phyloP scores from a whole-genome alignment of 92 coral and sea anemone species.

The Porites divaricata region DNA sequence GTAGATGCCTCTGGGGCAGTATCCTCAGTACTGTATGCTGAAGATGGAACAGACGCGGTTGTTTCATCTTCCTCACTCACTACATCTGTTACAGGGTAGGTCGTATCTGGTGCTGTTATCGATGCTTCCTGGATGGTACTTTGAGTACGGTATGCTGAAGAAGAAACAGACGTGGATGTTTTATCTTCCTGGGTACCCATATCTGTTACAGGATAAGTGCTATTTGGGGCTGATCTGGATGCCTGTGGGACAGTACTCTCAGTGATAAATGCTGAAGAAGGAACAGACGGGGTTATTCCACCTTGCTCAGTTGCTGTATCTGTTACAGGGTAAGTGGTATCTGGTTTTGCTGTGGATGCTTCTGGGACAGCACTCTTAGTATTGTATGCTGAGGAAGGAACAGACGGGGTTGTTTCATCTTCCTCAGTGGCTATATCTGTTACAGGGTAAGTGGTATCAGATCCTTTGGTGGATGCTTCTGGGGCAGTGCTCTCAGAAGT shows the following conservation, averaged over 20 bases:
- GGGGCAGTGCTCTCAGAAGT: neutral
- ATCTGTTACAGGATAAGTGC: neutral
- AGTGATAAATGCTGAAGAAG: too few species aligned
- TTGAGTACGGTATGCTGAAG: neutral
- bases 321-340: neutral
- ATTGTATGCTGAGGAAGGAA: neutral
- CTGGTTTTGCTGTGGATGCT: neutral
- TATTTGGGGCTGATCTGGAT: too few species aligned
- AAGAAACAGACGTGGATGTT: neutral
- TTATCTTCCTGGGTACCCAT: too few species aligned
- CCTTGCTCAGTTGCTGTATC: neutral
- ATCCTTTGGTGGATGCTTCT: neutral
- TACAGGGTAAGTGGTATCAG: neutral
- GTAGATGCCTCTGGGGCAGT: too few species aligned
- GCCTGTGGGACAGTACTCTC: too few species aligned
- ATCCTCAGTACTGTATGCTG: too few species aligned
- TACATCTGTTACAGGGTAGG: neutral
- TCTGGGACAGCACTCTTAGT: neutral
- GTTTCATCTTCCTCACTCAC: neutral
- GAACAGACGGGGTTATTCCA: neutral
- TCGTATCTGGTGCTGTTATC: neutral
- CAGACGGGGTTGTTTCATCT: neutral
- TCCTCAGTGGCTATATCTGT: neutral
- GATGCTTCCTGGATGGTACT: neutral
- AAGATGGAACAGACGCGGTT: too few species aligned